phyloP scores from a whole-genome alignment of 2,888 invertebrate species.

The Platycheirus albimanus region DNA sequence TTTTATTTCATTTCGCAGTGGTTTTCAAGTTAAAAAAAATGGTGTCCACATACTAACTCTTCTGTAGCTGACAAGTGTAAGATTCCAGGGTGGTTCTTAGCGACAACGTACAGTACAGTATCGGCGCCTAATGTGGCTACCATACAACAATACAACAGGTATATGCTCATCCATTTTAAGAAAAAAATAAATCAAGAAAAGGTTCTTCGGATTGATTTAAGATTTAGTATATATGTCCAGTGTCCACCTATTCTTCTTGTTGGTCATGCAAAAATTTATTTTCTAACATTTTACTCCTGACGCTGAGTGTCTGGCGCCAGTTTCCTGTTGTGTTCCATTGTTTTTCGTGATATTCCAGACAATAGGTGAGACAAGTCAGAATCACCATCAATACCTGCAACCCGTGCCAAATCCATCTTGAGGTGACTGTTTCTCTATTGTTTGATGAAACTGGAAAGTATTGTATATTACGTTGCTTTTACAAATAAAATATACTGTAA shows the following conservation, averaged over 20 bases:
- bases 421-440: constrained; percentile 31
- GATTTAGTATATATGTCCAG: neutral
- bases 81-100: constrained; percentile 42
- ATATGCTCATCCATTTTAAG: too few species aligned
- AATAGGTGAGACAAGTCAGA: constrained; percentile 44
- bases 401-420: constrained; percentile 23
- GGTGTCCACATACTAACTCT: constrained; percentile 16
- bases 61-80: constrained; percentile 29
- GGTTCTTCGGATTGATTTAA: constrained; percentile 14
- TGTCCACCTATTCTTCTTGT: constrained; percentile 24
- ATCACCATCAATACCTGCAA: constrained; percentile 7
- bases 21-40: too few species aligned
- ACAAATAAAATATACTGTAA: constrained; percentile 2
- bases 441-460: constrained; percentile 35
- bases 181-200: constrained; percentile 14
- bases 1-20: too few species aligned
- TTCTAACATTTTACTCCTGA: constrained; percentile 9
- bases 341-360: constrained; percentile 25
- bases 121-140: constrained; percentile 21
- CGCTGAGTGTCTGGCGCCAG: constrained; percentile 52
- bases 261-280: constrained; percentile 29
- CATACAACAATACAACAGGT: neutral
- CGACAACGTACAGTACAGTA: too few species aligned
- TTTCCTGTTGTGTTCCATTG: constrained; percentile 52
- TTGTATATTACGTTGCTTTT: constrained; percentile 33